Percentiles rank a stretch among this genome's conserved stretches.
These are phyloP conservation scores for Asarcornis scutulata DNA, from an alignment of 2,113 vertebrate genomes.

Conservation along the genomic window DNA sequence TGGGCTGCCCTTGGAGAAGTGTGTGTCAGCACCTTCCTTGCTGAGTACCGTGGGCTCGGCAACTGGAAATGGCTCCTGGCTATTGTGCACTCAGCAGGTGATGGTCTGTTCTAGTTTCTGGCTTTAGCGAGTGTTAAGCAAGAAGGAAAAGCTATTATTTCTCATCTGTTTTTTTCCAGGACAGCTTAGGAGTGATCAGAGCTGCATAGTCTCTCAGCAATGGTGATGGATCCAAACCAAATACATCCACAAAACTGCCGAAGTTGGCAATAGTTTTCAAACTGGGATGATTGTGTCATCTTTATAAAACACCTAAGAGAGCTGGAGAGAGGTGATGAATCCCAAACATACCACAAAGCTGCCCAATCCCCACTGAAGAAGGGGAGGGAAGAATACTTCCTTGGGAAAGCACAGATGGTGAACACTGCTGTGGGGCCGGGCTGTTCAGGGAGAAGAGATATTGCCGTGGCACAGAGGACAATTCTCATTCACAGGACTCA, in stretches of 20 bases:
- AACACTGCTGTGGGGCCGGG: background rate
- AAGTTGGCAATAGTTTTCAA: background rate
- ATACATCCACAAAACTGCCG: background rate
- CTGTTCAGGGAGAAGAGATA: background rate
- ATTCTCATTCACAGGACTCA: background rate
- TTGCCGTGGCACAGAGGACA: background rate
- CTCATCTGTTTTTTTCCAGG: background rate
- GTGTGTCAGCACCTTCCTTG: background rate
- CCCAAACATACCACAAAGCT: background rate
- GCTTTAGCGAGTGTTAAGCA: background rate
- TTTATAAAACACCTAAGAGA: background rate
- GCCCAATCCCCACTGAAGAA: background rate
- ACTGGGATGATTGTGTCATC: background rate
- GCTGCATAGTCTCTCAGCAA: background rate
- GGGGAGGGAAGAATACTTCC: background rate
- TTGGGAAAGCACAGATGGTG: background rate
- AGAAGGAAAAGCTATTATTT: background rate
- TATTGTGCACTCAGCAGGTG: background rate
- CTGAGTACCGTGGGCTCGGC: background rate
- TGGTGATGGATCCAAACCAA: background rate
- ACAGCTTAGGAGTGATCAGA: background rate
- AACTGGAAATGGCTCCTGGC: background rate
- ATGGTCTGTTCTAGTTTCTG: background rate
- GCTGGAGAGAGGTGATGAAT: background rate
- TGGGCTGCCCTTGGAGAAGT: background rate